Percentiles rank a stretch among this genome's conserved stretches.
Evolutionary conservation across 2,797 vertebrate genomes (phyloP).

Genomic region (Xenopus petersii): DNA sequence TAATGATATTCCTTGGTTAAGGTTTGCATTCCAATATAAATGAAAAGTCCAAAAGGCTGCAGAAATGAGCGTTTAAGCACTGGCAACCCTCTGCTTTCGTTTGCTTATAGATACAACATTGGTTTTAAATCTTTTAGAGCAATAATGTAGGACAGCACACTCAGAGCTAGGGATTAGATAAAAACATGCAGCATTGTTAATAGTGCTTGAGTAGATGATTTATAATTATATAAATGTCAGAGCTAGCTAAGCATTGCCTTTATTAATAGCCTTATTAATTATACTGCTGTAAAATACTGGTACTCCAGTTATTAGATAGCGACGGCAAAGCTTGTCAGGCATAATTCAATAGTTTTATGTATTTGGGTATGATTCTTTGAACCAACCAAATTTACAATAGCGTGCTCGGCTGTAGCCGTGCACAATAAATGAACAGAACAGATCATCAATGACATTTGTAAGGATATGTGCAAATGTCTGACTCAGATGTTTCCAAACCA

Average conservation of each 20-base stretch:
- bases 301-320: constrained; percentile 66
- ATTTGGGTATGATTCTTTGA: constrained; percentile 59
- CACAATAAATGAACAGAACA: constrained; percentile 30
- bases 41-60: too few relatives aligned
- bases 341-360: constrained; percentile 63
- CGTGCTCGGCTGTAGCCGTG: background rate
- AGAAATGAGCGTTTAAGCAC: background rate
- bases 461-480: constrained; percentile 26
- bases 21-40: too few relatives aligned
- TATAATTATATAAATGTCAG: constrained; percentile 65
- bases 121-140: constrained; percentile 49
- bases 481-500: constrained; percentile 30
- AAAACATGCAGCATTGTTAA: constrained; percentile 58
- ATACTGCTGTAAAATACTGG: constrained; percentile 68
- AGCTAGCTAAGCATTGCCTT: constrained; percentile 59
- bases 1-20: too few relatives aligned
- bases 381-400: constrained; percentile 52
- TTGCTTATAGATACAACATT: constrained; percentile 36
- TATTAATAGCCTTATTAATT: constrained; percentile 75
- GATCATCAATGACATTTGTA: constrained; percentile 38
- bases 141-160: constrained; percentile 53
- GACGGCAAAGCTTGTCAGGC: constrained; percentile 57
- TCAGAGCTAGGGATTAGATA: constrained; percentile 53
- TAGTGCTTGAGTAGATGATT: constrained; percentile 59
- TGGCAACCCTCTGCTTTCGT: constrained; percentile 29